phyloP scores from a whole-genome alignment of 1,140 invertebrate species.

The Galendromus occidentalis region DNA sequence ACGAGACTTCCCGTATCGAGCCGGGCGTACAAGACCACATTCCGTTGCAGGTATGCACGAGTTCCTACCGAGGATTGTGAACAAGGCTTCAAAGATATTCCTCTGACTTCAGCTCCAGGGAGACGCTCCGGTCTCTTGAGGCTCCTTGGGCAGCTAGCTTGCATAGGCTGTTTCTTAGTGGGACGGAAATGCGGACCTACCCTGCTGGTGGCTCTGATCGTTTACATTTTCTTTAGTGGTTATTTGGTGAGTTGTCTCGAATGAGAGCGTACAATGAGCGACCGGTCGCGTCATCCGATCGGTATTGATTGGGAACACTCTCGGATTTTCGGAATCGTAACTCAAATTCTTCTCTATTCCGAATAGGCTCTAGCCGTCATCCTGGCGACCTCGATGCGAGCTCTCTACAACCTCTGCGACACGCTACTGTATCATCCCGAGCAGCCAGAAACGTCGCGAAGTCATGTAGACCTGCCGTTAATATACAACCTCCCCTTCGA shows the following conservation, averaged over 20 bases:
- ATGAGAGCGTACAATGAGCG: neutral
- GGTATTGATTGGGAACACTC: neutral
- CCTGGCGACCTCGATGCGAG: neutral
- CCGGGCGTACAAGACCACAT: neutral
- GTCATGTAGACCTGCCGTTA: slow-evolving; percentile 62
- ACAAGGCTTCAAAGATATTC: neutral
- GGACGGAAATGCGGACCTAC: neutral
- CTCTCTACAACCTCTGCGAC: slow-evolving; percentile 62
- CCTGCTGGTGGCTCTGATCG: neutral
- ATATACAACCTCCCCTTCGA: slow-evolving; percentile 63
- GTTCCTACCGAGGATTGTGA: neutral
- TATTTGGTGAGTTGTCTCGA: slow-evolving; percentile 12
- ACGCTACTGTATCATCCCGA: slow-evolving; percentile 68
- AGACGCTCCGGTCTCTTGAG: neutral
- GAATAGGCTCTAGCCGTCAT: neutral
- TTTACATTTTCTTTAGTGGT: slow-evolving; percentile 20
- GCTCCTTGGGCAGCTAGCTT: neutral
- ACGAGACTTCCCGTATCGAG: neutral
- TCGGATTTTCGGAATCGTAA: neutral
- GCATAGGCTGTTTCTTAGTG: neutral
- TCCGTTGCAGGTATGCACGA: neutral
- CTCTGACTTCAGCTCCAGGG: neutral
- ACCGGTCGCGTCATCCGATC: neutral
- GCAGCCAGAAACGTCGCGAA: slow-evolving; percentile 58
- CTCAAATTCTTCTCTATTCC: neutral